phyloP scores from a whole-genome alignment of 1,140 invertebrate genomes.

The Trigoniulus corallinus region DNA sequence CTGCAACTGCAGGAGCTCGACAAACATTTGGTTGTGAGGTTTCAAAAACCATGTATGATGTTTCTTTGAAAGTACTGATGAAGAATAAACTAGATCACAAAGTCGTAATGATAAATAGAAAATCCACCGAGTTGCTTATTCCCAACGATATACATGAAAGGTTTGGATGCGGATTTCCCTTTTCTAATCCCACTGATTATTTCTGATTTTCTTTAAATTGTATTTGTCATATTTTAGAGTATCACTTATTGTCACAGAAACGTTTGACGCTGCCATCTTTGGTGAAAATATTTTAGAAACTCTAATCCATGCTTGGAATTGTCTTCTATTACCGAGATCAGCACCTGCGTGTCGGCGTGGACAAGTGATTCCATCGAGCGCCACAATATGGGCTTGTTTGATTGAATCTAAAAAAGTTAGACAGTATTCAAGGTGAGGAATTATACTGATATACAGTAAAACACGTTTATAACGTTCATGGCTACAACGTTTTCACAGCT shows the following conservation, averaged over 20 bases:
- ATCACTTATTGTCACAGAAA: slow-evolving; percentile 51
- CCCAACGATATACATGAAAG: slow-evolving; percentile 35
- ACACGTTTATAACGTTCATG: too few relatives aligned
- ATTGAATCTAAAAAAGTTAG: slow-evolving; percentile 31
- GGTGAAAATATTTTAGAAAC: slow-evolving; percentile 51
- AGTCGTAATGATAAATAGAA: slow-evolving; percentile 30
- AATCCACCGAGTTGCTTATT: slow-evolving; percentile 34
- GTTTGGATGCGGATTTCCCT: slow-evolving; percentile 21
- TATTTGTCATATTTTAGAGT: slow-evolving; percentile 32
- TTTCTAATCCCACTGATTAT: not conserved
- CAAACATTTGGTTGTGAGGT: slow-evolving; percentile 46
- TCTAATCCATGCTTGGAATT: slow-evolving; percentile 44
- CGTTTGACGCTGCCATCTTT: slow-evolving; percentile 58
- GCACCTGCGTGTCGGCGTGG: too few relatives aligned
- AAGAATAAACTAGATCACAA: slow-evolving; percentile 27
- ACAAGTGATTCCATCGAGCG: slow-evolving; percentile 41
- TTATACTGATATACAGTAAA: slow-evolving; percentile 24
- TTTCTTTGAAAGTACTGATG: slow-evolving; percentile 36
- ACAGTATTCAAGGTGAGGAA: too few relatives aligned
- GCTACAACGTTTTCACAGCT: too few relatives aligned
- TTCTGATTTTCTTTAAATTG: not conserved
- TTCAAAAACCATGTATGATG: slow-evolving; percentile 39
- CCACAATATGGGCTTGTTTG: slow-evolving; percentile 42
- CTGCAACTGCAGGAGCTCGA: slow-evolving; percentile 34
- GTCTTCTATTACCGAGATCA: slow-evolving; percentile 28